Conservation (phyloP, 2,888 invertebrate genomes). For the Drosophila quinaria region DNA sequence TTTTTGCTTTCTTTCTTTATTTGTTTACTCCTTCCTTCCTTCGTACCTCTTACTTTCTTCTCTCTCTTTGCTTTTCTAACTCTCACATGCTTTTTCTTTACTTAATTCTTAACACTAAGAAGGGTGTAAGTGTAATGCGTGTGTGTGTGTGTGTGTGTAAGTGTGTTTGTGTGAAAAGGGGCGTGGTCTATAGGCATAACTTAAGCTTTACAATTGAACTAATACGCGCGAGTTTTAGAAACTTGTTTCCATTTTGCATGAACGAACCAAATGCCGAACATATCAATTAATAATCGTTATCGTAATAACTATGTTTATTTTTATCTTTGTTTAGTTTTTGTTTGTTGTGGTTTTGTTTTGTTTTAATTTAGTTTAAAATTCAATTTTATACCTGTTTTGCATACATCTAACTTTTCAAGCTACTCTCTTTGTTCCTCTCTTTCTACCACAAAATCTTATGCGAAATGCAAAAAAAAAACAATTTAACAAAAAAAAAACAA, state of each 20-base stretch:
- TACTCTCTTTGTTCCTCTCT: constrained; percentile 41
- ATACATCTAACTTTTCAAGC: constrained; percentile 64
- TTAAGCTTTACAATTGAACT: constrained; percentile 76
- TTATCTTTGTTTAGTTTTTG: constrained; percentile 23
- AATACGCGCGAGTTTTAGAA: constrained; percentile 76
- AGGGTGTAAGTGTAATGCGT: constrained; percentile 27
- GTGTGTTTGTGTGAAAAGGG: constrained; percentile 23
- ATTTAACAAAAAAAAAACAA: constrained; percentile 25
- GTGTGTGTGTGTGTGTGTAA: constrained; percentile 12
- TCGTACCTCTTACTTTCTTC: not conserved
- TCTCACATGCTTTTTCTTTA: constrained; percentile 18
- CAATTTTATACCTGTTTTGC: constrained; percentile 69
- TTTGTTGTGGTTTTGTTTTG: constrained; percentile 7
- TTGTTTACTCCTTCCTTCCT: not conserved
- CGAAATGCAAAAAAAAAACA: constrained; percentile 29
- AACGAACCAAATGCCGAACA: constrained; percentile 52
- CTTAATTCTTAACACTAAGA: constrained; percentile 40
- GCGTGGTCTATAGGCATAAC: constrained; percentile 71
- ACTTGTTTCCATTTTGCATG: constrained; percentile 50
- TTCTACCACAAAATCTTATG: constrained; percentile 30
- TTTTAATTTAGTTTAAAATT: constrained; percentile 66
- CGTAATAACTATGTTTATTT: not conserved
- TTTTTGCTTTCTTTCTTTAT: constrained; percentile 77
- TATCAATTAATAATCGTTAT: constrained; percentile 12
- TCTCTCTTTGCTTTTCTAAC: too few species aligned